Evolutionary conservation across 2,888 invertebrate species (phyloP).

Genomic region (Rhogogaster chlorosoma): DNA sequence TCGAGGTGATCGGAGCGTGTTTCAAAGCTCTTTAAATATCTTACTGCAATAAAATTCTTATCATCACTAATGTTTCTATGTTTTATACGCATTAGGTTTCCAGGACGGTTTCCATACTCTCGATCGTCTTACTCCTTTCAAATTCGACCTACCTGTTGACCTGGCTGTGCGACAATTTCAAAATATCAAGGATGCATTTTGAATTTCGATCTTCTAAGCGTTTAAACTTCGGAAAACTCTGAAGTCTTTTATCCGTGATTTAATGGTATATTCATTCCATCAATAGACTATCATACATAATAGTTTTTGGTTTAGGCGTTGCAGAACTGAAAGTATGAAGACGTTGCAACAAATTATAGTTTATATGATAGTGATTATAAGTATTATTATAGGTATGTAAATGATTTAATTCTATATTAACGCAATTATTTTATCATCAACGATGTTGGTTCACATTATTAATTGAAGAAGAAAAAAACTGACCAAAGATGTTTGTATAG

Average conservation of each 20-base stretch:
- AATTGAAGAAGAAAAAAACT: not conserved
- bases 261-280: not conserved
- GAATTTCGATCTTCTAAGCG: constrained; percentile 54
- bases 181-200: constrained; percentile 94
- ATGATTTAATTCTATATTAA: not conserved
- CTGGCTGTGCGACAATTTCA: constrained; percentile 97
- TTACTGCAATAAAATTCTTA: not conserved
- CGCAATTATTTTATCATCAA: not conserved
- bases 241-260: not conserved
- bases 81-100: constrained; percentile 85
- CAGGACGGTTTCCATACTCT: constrained; percentile 96
- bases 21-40: not conserved
- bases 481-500: not conserved
- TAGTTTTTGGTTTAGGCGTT: constrained; percentile 10
- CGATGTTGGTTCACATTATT: not conserved
- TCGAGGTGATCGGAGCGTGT: no score
- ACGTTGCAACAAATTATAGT: constrained; percentile 5
- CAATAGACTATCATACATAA: constrained; percentile 1
- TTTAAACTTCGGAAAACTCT: not conserved
- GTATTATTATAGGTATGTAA: constrained; percentile 7
- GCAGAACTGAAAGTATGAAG: constrained; percentile 27
- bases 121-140: constrained; percentile 90
- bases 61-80: constrained; percentile 57
- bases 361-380: not conserved
- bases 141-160: constrained; percentile 97